Evolutionary conservation across 1,140 invertebrate genomes (phyloP).

Genomic region (Cryptotermes secundus): DNA sequence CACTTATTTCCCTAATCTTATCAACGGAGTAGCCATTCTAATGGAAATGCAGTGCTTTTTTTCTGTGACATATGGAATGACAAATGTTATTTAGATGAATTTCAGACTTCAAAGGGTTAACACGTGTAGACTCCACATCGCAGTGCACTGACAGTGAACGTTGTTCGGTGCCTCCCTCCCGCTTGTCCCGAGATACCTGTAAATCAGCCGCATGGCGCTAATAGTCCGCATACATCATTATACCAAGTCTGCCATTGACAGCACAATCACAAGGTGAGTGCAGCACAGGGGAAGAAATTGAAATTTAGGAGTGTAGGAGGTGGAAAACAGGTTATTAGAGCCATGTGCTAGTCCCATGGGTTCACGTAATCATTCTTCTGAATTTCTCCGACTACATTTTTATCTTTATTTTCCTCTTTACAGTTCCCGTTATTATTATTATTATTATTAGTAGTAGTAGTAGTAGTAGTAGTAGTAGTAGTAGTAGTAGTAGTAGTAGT

Average conservation of each 20-base stretch:
- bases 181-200: neutral
- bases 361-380: neutral
- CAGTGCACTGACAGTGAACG: neutral
- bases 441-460: too few relatives aligned
- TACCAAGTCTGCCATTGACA: neutral
- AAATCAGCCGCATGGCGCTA: neutral
- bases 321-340: neutral
- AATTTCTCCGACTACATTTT: too few relatives aligned
- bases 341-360: neutral
- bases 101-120: too few relatives aligned
- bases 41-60: too few relatives aligned
- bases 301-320: neutral
- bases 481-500: too few relatives aligned
- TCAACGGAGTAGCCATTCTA: too few relatives aligned
- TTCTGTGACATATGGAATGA: neutral
- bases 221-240: neutral
- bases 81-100: too few relatives aligned
- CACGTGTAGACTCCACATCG: neutral
- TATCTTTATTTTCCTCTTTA: too few relatives aligned
- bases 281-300: neutral
- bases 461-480: too few relatives aligned
- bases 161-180: too few relatives aligned
- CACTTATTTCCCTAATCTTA: too few relatives aligned
- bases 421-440: too few relatives aligned
- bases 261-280: neutral